Conservation (phyloP, 1,140 invertebrate species). For the Gerris buenoi region DNA sequence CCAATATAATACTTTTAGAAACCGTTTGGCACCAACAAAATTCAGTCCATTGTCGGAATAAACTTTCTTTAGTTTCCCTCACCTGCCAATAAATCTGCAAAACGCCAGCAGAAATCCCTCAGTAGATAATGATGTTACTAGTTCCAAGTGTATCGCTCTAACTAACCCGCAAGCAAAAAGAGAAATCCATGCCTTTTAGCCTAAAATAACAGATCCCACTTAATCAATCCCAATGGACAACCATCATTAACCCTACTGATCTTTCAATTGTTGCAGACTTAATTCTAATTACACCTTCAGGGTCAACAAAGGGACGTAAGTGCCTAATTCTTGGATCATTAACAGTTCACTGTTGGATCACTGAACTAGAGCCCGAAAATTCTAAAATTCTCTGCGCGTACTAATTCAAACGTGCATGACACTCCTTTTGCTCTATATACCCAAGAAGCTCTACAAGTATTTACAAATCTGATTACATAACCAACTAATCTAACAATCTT, state of each 20-base stretch:
- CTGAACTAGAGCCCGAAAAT: neutral
- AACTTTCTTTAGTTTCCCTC: slow-evolving; percentile 26
- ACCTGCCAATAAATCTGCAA: slow-evolving; percentile 27
- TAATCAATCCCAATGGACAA: slow-evolving; percentile 18
- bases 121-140: slow-evolving; percentile 26
- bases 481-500: neutral
- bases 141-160: slow-evolving; percentile 23
- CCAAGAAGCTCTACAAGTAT: neutral
- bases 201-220: slow-evolving; percentile 16
- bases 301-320: neutral
- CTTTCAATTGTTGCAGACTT: neutral
- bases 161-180: slow-evolving; percentile 23
- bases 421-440: neutral
- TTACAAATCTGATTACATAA: neutral
- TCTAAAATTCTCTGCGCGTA: neutral
- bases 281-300: neutral
- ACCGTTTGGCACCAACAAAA: slow-evolving; percentile 23
- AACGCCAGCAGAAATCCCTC: slow-evolving; percentile 29
- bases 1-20: slow-evolving; percentile 7
- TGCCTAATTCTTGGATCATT: neutral
- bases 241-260: neutral
- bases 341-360: neutral
- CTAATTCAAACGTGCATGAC: neutral
- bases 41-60: slow-evolving; percentile 30
- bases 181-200: slow-evolving; percentile 10